These are phyloP conservation scores for Astur gentilis DNA, from an alignment of 2,113 vertebrate species.

Conservation along the genomic window DNA sequence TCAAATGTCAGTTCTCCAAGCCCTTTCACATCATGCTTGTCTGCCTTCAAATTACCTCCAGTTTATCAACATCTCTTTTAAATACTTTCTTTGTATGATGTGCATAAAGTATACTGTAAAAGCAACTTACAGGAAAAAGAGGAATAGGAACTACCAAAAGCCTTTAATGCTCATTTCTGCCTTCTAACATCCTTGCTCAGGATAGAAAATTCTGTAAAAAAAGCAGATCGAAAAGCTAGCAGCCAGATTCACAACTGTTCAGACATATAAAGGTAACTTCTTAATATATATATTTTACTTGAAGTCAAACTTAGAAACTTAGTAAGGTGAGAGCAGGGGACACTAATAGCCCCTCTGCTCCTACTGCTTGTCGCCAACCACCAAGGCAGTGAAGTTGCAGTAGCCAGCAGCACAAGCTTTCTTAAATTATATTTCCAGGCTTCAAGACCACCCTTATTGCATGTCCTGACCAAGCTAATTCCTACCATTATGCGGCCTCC, in stretches of 20 bases:
- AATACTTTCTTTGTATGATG: not conserved
- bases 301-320: not conserved
- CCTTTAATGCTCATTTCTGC: not conserved
- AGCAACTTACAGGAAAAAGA: not conserved
- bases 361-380: rapidly evolving
- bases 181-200: not conserved
- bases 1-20: not conserved
- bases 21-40: not conserved
- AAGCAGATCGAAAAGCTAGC: not conserved
- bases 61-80: not conserved
- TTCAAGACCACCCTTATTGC: not conserved
- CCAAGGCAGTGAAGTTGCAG: not conserved
- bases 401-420: not conserved
- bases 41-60: not conserved
- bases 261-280: not conserved
- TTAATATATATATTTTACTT: not conserved
- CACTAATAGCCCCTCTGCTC: not conserved
- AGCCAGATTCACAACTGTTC: not conserved
- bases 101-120: not conserved
- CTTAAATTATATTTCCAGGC: not conserved
- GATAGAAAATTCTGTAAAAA: not conserved
- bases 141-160: not conserved
- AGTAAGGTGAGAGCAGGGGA: not conserved
- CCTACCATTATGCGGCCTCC: not conserved
- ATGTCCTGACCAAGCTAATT: not conserved